Evolutionary conservation across 2,797 vertebrate species (phyloP), one percentile per base, ranked within the genome.

Genomic region (Siniperca undulata): DNA sequence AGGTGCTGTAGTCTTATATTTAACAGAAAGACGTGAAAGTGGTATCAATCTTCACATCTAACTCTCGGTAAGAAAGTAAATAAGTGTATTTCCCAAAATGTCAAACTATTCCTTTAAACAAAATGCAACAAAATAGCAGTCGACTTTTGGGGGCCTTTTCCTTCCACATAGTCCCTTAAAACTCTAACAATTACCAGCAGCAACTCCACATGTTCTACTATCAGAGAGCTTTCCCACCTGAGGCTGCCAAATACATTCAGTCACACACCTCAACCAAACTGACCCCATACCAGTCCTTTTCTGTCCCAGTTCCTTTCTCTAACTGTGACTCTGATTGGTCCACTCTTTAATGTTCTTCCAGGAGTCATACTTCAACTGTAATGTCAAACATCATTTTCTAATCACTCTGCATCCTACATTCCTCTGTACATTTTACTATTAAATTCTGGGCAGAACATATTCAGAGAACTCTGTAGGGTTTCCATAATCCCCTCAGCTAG

Each of bases 401-500:
- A 68, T 11, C 58, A 24, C 8, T 14, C 44, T 68, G 61, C 58
- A 17, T 58, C 44, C 12, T 17, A 14, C 81, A 78, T 62, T 76
- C 42, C 42, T 60, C 52, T 83, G 24, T 36, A 34, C 34, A 30
- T 77, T 71, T 77, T 36, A 62, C 2, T 3, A 14, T 67, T 50
- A 85, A 80, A 80, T 74, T 46, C 68, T 55, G 20, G 12, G 36
- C 69, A 19, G 30, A 66, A 53, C n/a, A 83, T 70, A 73, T 84
- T 48, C 61, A 68, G 30, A 46, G 74, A 68, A 53, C 80, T 77
- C 62, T 77, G 66, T 36, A 70, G 77, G 75, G 68, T 85, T 90
- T 85, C 76, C 46, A 83, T 84, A 82, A 91, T 78, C 80, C 74
- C 74, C 77, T 77, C 58, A 48, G 30, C 82, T 68, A 20, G 48